These are phyloP conservation scores for Acomys russatus DNA, from an alignment of 2,797 vertebrate species.

Conservation along the genomic window DNA sequence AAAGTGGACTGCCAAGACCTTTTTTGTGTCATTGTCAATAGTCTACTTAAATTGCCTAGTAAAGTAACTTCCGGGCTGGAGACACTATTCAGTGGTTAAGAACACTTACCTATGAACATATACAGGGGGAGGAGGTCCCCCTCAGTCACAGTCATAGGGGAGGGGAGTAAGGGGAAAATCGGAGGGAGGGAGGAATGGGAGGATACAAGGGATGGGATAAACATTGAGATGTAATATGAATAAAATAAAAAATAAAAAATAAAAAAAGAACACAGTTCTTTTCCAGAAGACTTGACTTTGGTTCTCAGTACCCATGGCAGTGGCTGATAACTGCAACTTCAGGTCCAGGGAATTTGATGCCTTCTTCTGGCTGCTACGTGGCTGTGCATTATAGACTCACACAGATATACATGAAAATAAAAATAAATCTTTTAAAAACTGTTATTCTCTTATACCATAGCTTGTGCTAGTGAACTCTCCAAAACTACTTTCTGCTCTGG, in stretches of 20 bases:
- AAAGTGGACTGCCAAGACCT: not conserved
- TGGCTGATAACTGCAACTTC: not conserved
- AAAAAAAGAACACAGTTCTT: not conserved
- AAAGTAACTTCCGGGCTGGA: not conserved
- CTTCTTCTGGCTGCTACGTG: not conserved
- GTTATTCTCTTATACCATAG: conserved; percentile 23
- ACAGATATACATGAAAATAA: not conserved
- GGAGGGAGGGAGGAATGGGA: too few relatives aligned
- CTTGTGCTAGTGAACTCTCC: conserved; percentile 13
- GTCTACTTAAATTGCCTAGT: not conserved
- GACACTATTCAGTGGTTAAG: too few relatives aligned
- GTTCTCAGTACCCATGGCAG: too few relatives aligned
- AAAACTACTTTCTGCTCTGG: not conserved
- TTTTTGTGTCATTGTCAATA: not conserved
- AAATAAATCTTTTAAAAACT: too few relatives aligned
- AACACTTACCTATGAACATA: too few relatives aligned
- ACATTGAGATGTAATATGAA: too few relatives aligned
- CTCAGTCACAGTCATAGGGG: too few relatives aligned
- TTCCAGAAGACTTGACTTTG: not conserved
- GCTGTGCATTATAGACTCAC: not conserved
- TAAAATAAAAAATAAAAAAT: too few relatives aligned
- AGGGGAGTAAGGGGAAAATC: too few relatives aligned
- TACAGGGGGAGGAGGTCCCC: too few relatives aligned
- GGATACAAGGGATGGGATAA: too few relatives aligned
- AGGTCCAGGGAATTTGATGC: not conserved